Base-by-base conservation (phyloP, 2,888 invertebrate species). In the Ochropleura plecta region DNA sequence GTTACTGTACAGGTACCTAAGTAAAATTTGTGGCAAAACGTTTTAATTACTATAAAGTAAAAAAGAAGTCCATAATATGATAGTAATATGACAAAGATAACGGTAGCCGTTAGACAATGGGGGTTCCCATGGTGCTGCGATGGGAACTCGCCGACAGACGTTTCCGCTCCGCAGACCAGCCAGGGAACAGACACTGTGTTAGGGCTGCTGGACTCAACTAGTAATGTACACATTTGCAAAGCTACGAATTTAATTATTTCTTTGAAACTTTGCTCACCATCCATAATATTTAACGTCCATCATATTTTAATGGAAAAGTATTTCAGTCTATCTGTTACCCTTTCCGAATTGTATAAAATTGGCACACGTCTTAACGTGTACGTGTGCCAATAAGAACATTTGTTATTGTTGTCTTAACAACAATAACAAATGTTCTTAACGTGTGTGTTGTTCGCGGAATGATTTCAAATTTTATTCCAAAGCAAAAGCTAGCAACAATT, bases 111-210 rank as follows among this genome's bases (percentile, higher is more conserved):
- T 18, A 66, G 63, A 87, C 87, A 88, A 85, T 84, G 69, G 72
- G 64, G 44, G 64, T 78, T 87, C 87, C 73, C 88, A 81, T 85
- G 81, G 76, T 51, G 75, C 30, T 55, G 65, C 66, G 72, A 82
- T 85, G 86, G 76, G 87, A 86, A 88, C 73, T 72, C 64, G 49
- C 67, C 55, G 77, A 55, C 78, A 81, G 76, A 82, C 72, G 70
- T 79, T 86, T 86, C 87, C 86, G 88, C 78, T 84, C 68, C 64
- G 70, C 69, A 62, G 78, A 76, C 78, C 64, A 70, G 65, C 78
- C 64, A 73, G 75, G 66, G 79, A 73, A 75, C 77, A 70, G 30
- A 48, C 44, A n/a, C 18, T 7, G 44, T 51, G 16, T 74, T 81
- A 86, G 86, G 82, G 85, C 62, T 90, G 86, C 70, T 12, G 18